Conservation (phyloP, 2,888 invertebrate genomes). For the Acanthosoma haemorrhoidale region DNA sequence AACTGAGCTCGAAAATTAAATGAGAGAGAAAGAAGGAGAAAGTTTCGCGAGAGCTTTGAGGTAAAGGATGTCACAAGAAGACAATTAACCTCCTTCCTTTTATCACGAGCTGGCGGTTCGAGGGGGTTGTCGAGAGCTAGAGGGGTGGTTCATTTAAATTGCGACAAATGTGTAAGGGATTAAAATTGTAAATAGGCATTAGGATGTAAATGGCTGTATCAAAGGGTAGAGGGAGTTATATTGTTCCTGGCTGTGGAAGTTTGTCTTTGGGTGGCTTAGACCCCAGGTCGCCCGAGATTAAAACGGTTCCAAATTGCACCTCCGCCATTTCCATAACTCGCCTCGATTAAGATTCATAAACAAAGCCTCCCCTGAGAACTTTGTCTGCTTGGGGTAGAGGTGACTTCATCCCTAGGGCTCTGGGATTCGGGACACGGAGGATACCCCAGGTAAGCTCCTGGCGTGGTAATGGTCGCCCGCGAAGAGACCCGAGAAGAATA, state of each 20-base stretch:
- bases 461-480: too few species aligned
- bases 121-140: too few species aligned
- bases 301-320: slow-evolving; percentile 11
- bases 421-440: too few species aligned
- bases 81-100: slow-evolving; percentile 12
- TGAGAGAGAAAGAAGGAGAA: slow-evolving; percentile 2
- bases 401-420: too few species aligned
- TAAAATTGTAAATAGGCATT: slow-evolving; percentile 28
- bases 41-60: slow-evolving; percentile 1
- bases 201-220: slow-evolving; percentile 18
- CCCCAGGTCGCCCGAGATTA: neutral
- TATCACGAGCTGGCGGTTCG: too few species aligned
- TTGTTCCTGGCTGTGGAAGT: slow-evolving; percentile 8
- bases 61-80: neutral
- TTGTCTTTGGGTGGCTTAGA: slow-evolving; percentile 8
- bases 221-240: neutral
- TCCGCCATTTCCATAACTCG: slow-evolving; percentile 2
- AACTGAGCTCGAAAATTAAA: slow-evolving; percentile 8
- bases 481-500: too few species aligned
- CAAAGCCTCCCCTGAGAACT: neutral
- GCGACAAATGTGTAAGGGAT: slow-evolving; percentile 26
- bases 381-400: too few species aligned
- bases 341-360: slow-evolving; percentile 14
- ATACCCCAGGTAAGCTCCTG: too few species aligned
- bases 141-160: slow-evolving; percentile 17